These are phyloP conservation scores for Epinotia brunnichana DNA, from an alignment of 2,888 invertebrate genomes.

Conservation along the genomic window DNA sequence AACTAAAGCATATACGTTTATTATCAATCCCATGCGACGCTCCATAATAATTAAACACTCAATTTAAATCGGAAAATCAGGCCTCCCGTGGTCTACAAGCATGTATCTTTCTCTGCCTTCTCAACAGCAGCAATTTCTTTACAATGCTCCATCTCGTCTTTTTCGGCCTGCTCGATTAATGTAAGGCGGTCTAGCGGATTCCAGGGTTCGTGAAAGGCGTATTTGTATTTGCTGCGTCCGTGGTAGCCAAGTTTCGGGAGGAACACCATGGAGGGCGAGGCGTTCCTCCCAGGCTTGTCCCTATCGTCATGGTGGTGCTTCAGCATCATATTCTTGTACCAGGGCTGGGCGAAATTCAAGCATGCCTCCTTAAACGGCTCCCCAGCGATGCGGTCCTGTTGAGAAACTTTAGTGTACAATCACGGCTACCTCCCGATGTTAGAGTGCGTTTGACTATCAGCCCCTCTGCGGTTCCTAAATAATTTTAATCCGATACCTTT, in stretches of 20 bases:
- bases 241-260: constrained; percentile 72
- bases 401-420: constrained; percentile 61
- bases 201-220: constrained; percentile 79
- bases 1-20: constrained; percentile 22
- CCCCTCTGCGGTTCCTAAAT: constrained; percentile 19
- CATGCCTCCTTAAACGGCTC: constrained; percentile 55
- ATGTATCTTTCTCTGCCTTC: constrained; percentile 48
- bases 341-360: constrained; percentile 45
- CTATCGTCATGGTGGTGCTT: constrained; percentile 73
- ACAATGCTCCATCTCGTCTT: constrained; percentile 54
- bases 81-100: constrained; percentile 54
- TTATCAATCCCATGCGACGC: constrained; percentile 57
- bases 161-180: constrained; percentile 69
- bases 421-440: constrained; percentile 47
- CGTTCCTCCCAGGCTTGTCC: constrained; percentile 56
- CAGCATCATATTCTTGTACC: constrained; percentile 63
- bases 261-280: constrained; percentile 52
- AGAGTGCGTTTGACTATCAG: constrained; percentile 72
- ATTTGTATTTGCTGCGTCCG: constrained; percentile 71
- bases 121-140: constrained; percentile 46
- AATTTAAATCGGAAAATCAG: constrained; percentile 58
- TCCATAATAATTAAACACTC: constrained; percentile 44
- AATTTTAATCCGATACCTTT: constrained; percentile 32
- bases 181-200: constrained; percentile 69
- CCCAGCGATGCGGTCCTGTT: constrained; percentile 64